phyloP scores from a whole-genome alignment of 1,140 invertebrate genomes.

The Ooceraea biroi region DNA sequence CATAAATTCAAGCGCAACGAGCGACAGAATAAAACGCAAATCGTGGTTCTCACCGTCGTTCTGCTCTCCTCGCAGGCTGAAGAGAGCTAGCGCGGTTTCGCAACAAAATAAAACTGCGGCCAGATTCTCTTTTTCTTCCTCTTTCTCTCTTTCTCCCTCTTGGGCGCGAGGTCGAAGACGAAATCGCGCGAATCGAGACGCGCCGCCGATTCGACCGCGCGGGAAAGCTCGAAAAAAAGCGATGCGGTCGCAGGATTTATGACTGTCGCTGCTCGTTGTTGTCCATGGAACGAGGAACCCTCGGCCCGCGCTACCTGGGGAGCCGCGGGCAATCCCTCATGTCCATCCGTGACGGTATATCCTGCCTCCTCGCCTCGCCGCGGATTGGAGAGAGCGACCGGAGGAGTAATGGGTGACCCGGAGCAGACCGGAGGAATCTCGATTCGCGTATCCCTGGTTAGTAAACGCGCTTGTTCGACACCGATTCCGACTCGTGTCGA shows the following conservation, averaged over 20 bases:
- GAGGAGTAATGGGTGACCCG: constrained; percentile 46
- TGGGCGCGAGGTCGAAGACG: constrained; percentile 23
- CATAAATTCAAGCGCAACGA: constrained; percentile 68
- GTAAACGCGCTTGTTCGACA: constrained; percentile 71
- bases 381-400: constrained; percentile 26
- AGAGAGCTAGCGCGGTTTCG: constrained; percentile 35
- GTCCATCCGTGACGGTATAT: constrained; percentile 44
- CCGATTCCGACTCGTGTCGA: constrained; percentile 40
- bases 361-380: constrained; percentile 47
- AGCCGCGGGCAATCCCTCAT: constrained; percentile 61
- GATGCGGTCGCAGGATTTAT: constrained; percentile 65
- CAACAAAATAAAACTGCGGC: constrained; percentile 56
- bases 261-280: constrained; percentile 49
- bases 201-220: constrained; percentile 48
- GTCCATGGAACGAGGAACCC: constrained; percentile 19
- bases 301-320: constrained; percentile 60
- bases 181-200: constrained; percentile 40
- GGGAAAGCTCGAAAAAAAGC: constrained; percentile 72
- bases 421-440: constrained; percentile 38
- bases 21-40: constrained; percentile 73
- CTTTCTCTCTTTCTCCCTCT: constrained; percentile 39
- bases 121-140: constrained; percentile 2
- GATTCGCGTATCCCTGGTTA: constrained; percentile 54
- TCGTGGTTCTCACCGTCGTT: constrained; percentile 68
- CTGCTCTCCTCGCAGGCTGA: constrained; percentile 39